Conservation (phyloP, 2,113 vertebrate species). For the Ptilorrhoa leucosticta region DNA sequence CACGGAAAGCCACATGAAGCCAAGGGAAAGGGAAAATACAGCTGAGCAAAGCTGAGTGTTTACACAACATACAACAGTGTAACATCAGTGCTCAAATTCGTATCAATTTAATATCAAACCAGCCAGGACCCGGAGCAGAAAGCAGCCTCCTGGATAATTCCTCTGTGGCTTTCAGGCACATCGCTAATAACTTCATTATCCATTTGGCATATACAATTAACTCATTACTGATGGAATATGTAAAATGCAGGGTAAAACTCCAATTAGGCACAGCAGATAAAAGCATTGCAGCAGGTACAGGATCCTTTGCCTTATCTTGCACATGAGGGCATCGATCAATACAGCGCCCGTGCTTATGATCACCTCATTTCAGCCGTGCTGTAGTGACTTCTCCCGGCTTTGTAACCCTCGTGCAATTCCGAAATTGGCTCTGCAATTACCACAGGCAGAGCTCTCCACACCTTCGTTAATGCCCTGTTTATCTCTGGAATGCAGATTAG, state of each 20-base stretch:
- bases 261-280: not conserved
- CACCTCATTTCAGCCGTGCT: not conserved
- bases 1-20: not conserved
- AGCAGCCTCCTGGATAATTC: not conserved
- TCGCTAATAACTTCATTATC: not conserved
- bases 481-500: not conserved
- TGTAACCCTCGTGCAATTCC: not conserved
- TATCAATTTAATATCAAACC: not conserved
- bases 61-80: not conserved
- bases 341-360: not conserved
- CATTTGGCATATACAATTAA: not conserved
- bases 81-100: not conserved
- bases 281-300: not conserved
- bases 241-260: not conserved
- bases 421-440: not conserved
- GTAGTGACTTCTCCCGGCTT: not conserved
- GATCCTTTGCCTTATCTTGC: not conserved
- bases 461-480: not conserved
- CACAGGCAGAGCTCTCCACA: not conserved
- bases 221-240: not conserved
- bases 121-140: not conserved
- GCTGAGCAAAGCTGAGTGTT: not conserved
- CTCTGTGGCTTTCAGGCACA: not conserved
- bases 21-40: not conserved
- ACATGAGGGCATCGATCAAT: not conserved